phyloP scores from a whole-genome alignment of 1,140 invertebrate species.

The Saccostrea glomerata region DNA sequence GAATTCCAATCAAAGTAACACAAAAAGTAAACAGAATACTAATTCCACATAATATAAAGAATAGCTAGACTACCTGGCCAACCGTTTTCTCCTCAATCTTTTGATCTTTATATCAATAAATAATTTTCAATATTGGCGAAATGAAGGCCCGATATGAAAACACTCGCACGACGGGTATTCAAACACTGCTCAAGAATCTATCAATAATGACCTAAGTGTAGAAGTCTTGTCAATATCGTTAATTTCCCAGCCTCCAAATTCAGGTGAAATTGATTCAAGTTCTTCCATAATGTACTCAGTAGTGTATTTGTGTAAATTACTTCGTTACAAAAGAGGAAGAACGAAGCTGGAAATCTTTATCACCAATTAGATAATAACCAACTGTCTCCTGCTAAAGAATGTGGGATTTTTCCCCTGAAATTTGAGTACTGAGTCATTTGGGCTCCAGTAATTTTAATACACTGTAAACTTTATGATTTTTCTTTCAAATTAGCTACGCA shows the following conservation, averaged over 20 bases:
- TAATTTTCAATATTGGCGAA: neutral
- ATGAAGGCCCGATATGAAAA: neutral
- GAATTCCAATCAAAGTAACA: neutral
- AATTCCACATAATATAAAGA: neutral
- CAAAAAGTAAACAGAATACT: neutral
- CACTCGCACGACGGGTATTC: neutral
- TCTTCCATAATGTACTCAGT: neutral
- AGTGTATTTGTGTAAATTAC: slow-evolving; percentile 11
- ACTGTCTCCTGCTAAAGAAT: slow-evolving; percentile 14
- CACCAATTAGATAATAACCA: neutral
- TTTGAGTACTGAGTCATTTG: neutral
- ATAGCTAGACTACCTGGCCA: neutral
- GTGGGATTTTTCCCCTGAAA: neutral
- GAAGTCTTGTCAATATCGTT: slow-evolving; percentile 32
- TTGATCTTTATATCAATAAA: neutral
- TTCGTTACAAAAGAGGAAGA: neutral
- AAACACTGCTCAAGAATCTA: slow-evolving; percentile 9
- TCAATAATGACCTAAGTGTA: slow-evolving; percentile 18
- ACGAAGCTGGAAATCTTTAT: slow-evolving; percentile 9
- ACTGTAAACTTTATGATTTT: slow-evolving; percentile 16
- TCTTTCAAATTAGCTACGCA: slow-evolving; percentile 11
- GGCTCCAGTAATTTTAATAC: slow-evolving; percentile 8
- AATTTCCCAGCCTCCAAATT: slow-evolving; percentile 33
- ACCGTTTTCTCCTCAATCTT: neutral
- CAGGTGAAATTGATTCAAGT: slow-evolving; percentile 33